These are phyloP conservation scores for Eupeodes luniger DNA, from an alignment of 2,888 invertebrate genomes.

Conservation along the genomic window DNA sequence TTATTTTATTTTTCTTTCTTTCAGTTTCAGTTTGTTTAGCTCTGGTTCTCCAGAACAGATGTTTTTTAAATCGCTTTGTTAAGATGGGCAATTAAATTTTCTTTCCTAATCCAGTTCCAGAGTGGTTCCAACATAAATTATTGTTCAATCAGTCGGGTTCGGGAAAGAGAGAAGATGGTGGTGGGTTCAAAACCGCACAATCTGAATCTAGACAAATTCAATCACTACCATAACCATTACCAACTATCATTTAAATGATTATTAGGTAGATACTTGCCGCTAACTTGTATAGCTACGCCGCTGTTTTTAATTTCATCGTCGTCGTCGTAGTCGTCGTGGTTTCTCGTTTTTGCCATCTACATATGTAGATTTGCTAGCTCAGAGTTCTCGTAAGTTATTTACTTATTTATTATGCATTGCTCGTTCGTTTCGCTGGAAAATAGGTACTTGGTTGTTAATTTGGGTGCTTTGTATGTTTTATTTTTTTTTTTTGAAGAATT, in stretches of 20 bases:
- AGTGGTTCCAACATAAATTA: constrained; percentile 6
- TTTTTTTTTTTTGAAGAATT: not conserved
- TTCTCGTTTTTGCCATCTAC: not conserved
- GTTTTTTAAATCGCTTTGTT: constrained; percentile 23
- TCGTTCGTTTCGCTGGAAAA: not conserved
- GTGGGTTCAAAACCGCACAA: not conserved
- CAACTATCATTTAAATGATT: not conserved
- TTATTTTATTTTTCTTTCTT: not conserved
- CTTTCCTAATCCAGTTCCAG: not conserved
- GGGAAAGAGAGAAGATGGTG: not conserved
- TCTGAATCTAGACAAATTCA: not conserved
- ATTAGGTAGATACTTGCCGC: too few relatives aligned
- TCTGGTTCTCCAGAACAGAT: constrained; percentile 16
- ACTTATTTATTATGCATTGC: constrained; percentile 34
- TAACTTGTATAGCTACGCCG: not conserved
- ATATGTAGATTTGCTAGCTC: not conserved
- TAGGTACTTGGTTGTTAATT: not conserved
- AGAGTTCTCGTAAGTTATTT: not conserved
- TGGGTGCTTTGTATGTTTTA: not conserved
- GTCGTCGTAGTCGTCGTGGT: not conserved
- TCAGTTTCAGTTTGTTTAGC: constrained; percentile 38
- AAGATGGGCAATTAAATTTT: constrained; percentile 18
- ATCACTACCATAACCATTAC: not conserved
- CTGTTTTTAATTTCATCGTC: not conserved
- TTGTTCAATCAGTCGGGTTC: not conserved